Evolutionary conservation across 2,113 vertebrate genomes (phyloP).

Genomic region (Scatophagus argus): DNA sequence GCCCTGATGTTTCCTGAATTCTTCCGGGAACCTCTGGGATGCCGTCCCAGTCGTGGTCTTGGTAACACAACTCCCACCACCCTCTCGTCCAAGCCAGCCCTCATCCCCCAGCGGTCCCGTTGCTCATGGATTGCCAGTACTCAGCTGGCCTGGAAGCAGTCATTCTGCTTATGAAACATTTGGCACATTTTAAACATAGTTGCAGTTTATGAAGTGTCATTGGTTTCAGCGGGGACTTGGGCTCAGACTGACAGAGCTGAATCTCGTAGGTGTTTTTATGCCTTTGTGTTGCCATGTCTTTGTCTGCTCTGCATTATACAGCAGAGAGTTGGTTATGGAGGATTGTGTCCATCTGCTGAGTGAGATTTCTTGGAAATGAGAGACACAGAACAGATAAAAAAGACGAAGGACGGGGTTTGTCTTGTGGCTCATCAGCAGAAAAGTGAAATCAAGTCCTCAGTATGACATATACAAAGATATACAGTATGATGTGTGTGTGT

Average conservation of each 20-base stretch:
- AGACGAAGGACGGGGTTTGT: constrained; percentile 48
- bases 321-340: constrained; percentile 69
- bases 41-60: constrained; percentile 63
- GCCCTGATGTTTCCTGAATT: constrained; percentile 66
- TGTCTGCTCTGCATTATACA: constrained; percentile 63
- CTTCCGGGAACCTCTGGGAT: constrained; percentile 72
- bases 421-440: constrained; percentile 64
- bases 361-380: constrained; percentile 66
- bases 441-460: constrained; percentile 65
- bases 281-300: constrained; percentile 46
- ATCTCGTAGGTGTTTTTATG: constrained; percentile 52
- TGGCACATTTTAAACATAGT: constrained; percentile 52
- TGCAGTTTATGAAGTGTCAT: constrained; percentile 36
- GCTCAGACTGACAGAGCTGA: constrained; percentile 37
- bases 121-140: constrained; percentile 34
- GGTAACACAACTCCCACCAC: constrained; percentile 68
- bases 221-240: constrained; percentile 15
- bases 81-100: constrained; percentile 37
- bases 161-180: constrained; percentile 49
- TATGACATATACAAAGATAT: constrained; percentile 16
- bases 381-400: constrained; percentile 45
- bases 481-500: constrained; percentile 12
- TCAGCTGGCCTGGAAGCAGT: constrained; percentile 48
- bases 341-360: constrained; percentile 71
- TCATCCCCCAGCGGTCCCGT: constrained; percentile 33